Percentiles rank a stretch among this genome's conserved stretches.
phyloP scores from a whole-genome alignment of 2,797 vertebrate species.

The Okamejei kenojei region DNA sequence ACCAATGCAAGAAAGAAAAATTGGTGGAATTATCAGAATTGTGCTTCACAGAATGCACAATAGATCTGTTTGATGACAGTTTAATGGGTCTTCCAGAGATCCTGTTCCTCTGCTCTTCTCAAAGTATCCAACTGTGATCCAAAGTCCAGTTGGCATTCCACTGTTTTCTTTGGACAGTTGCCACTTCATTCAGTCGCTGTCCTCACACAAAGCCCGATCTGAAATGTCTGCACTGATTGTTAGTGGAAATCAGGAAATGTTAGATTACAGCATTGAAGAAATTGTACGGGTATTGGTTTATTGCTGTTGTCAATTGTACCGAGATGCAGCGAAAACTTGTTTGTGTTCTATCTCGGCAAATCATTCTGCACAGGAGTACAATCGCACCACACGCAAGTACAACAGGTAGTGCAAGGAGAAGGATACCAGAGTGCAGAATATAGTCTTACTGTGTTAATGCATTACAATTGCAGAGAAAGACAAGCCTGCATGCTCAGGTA shows the following conservation, averaged over 20 bases:
- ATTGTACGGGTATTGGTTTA: too few species aligned
- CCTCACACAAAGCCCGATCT: not conserved
- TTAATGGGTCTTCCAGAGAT: constrained; percentile 26
- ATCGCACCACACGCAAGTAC: too few species aligned
- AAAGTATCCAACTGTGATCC: not conserved
- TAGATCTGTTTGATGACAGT: not conserved
- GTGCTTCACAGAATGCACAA: not conserved
- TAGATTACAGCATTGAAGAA: not conserved
- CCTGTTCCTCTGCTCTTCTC: constrained; percentile 4
- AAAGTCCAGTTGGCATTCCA: not conserved
- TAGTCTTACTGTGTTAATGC: too few species aligned
- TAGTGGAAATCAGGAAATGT: not conserved
- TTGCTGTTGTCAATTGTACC: too few species aligned
- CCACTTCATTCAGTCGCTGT: not conserved
- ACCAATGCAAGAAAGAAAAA: not conserved
- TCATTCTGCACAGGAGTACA: too few species aligned
- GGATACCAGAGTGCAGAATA: too few species aligned
- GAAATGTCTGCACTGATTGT: constrained; percentile 1
- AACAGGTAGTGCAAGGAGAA: too few species aligned
- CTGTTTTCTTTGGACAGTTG: not conserved
- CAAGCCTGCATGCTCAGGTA: too few species aligned
- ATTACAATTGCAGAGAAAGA: too few species aligned
- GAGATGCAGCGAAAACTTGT: too few species aligned
- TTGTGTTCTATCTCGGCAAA: too few species aligned
- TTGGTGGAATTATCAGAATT: not conserved